Percentiles rank a stretch among this genome's conserved stretches.
Conservation (phyloP, 2,888 invertebrate genomes). For the Leptopilina syphax region DNA sequence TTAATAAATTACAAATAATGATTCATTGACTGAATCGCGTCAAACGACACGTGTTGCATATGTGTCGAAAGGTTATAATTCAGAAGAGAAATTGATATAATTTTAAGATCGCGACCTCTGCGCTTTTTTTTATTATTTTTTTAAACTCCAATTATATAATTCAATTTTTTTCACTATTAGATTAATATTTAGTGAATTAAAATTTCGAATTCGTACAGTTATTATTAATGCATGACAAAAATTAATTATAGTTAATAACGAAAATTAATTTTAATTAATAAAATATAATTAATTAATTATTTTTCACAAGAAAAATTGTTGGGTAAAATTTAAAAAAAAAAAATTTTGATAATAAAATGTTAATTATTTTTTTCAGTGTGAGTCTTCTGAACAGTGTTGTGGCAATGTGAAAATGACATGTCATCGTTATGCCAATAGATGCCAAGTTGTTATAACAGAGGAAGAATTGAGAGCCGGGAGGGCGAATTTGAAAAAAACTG, state of each 20-base stretch:
- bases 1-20: constrained; percentile 33
- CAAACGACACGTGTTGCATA: constrained; percentile 12
- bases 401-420: constrained; percentile 55
- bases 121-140: too few relatives aligned
- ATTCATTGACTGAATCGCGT: constrained; percentile 32
- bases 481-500: constrained; percentile 61
- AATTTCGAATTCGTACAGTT: too few relatives aligned
- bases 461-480: constrained; percentile 66
- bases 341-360: neutral
- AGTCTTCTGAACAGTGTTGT: neutral
- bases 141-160: too few relatives aligned
- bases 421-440: constrained; percentile 66
- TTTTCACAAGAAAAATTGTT: too few relatives aligned
- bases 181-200: too few relatives aligned
- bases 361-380: neutral
- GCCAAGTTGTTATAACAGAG: constrained; percentile 71
- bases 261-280: too few relatives aligned
- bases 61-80: constrained; percentile 16
- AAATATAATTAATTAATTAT: too few relatives aligned
- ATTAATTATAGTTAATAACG: too few relatives aligned
- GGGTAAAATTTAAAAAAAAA: too few relatives aligned
- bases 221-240: too few relatives aligned
- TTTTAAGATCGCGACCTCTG: constrained; percentile 20
- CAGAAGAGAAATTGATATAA: neutral
- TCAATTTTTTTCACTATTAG: too few relatives aligned